Evolutionary conservation across 2,888 invertebrate genomes (phyloP), one percentile per base, ranked within the genome.

Genomic region (Sussaba pulchella): DNA sequence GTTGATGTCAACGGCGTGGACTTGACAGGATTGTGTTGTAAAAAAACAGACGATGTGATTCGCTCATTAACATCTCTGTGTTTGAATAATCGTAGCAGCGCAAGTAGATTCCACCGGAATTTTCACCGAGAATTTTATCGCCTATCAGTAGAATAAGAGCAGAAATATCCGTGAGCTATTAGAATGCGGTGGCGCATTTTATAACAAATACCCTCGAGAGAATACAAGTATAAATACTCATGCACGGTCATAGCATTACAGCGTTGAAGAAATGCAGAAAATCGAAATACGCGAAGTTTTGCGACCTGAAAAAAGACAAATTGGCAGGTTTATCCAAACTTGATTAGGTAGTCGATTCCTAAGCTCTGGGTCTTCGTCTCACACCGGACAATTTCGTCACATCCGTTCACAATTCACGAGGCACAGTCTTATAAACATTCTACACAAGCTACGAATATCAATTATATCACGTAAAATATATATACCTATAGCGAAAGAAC

Each of bases 111-210:
- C 1, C 8, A 5, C 21, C 12, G 24, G 59, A 24, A 59, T 75
- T 21, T 59, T 59, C 59, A 75, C 74, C 61, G 61, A 69, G 69
- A 69, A 75, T 75, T 26, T 61, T 17, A 75, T 61, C 41, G 21
- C 61, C 69, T 26, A 52, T 41, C 31, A 19, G 36, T 21, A 24
- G n/a, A n/a, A n/a, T n/a, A n/a, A n/a, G n/a, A n/a, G 36, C 17
- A 57, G 41, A 31, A 31, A 31, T 31, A 6, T 31, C 6, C 4
- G 31, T 31, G 31, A 6, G 31, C 2, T 31, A 2, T 2, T 5
- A 6, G 59, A 78, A 72, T 66, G 50, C 41, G 50, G 59, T 14
- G 57, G 61, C 43, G 21, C 72, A 79, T 83, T 83, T 78, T 72
- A 70, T 70, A 70, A 78, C 78, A 76, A 64, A 50, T 67, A 39